Evolutionary conservation across 1,140 invertebrate genomes (phyloP).

Genomic region (Globodera rostochiensis): DNA sequence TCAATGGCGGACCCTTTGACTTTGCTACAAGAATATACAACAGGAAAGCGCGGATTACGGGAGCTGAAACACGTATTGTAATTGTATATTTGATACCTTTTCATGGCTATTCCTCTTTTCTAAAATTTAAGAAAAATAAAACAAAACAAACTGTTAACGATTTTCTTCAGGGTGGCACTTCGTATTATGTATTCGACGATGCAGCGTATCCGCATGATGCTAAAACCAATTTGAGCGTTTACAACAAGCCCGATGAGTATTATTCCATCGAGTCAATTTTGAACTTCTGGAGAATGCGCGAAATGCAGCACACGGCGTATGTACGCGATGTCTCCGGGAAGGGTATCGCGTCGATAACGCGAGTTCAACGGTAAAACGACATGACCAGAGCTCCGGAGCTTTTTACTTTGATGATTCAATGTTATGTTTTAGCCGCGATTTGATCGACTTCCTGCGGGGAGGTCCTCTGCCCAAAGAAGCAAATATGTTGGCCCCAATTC

Average conservation of each 20-base stretch:
- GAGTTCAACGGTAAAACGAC: slow-evolving; percentile 52
- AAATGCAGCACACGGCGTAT: slow-evolving; percentile 45
- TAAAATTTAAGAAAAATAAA: not conserved
- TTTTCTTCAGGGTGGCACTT: slow-evolving; percentile 35
- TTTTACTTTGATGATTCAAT: not conserved
- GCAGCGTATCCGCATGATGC: slow-evolving; percentile 46
- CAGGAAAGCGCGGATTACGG: slow-evolving; percentile 28
- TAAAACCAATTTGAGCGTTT: slow-evolving; percentile 44
- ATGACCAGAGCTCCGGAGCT: no score
- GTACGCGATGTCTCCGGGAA: slow-evolving; percentile 49
- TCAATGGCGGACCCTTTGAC: slow-evolving; percentile 43
- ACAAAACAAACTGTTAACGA: no score
- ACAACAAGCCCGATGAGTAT: slow-evolving; percentile 47
- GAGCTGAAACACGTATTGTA: slow-evolving; percentile 36
- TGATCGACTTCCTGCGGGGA: slow-evolving; percentile 43
- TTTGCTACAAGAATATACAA: slow-evolving; percentile 44
- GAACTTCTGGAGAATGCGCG: slow-evolving; percentile 43
- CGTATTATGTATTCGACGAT: slow-evolving; percentile 51
- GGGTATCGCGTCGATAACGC: slow-evolving; percentile 47
- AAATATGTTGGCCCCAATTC: slow-evolving; percentile 48
- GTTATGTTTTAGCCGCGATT: slow-evolving; percentile 29
- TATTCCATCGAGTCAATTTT: slow-evolving; percentile 51
- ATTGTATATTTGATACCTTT: slow-evolving; percentile 1
- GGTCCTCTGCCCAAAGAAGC: slow-evolving; percentile 38
- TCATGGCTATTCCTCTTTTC: slow-evolving; percentile 3